Evolutionary conservation across 92 coral and sea anemone genomes (phyloP).

Genomic region (Nematostella vectensis): DNA sequence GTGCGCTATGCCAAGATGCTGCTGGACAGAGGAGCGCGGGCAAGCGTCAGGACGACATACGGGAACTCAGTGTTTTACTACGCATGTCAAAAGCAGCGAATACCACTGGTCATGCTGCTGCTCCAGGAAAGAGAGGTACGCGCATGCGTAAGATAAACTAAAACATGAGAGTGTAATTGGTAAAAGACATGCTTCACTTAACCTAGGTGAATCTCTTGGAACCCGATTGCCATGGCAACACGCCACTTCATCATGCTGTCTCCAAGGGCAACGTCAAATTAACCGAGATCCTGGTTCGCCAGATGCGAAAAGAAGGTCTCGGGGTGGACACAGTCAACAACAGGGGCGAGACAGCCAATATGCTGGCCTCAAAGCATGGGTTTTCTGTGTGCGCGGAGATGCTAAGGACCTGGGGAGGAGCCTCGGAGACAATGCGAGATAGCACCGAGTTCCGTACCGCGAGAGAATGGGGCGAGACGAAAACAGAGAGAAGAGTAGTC

Average conservation of each 20-base stretch:
- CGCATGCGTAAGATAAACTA: too few relatives aligned
- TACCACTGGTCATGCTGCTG: slow-evolving; percentile 27
- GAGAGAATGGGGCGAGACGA: slow-evolving; percentile 14
- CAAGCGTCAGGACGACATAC: slow-evolving; percentile 18
- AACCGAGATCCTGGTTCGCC: slow-evolving; percentile 17
- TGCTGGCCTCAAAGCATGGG: slow-evolving; percentile 35
- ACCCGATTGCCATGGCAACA: slow-evolving; percentile 35
- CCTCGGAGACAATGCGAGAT: slow-evolving; percentile 25
- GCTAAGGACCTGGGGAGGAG: slow-evolving; percentile 27
- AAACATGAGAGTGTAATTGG: too few relatives aligned
- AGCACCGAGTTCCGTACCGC: slow-evolving; percentile 15
- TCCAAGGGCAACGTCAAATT: slow-evolving; percentile 22
- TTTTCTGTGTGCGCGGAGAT: slow-evolving; percentile 26
- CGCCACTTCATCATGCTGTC: slow-evolving; percentile 37
- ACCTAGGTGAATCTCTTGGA: slow-evolving; percentile 16
- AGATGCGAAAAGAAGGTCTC: slow-evolving; percentile 32
- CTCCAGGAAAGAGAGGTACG: slow-evolving; percentile 36
- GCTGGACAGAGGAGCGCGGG: slow-evolving; percentile 33
- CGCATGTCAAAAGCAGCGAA: slow-evolving; percentile 37
- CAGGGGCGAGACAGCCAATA: slow-evolving; percentile 38
- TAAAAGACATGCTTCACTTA: too few relatives aligned
- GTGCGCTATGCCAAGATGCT: slow-evolving; percentile 26
- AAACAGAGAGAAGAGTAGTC: slow-evolving; percentile 3
- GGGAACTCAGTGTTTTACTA: slow-evolving; percentile 36
- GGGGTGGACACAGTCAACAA: slow-evolving; percentile 29